Conservation (phyloP, 2,888 invertebrate genomes). For the Cosmia trapezina region DNA sequence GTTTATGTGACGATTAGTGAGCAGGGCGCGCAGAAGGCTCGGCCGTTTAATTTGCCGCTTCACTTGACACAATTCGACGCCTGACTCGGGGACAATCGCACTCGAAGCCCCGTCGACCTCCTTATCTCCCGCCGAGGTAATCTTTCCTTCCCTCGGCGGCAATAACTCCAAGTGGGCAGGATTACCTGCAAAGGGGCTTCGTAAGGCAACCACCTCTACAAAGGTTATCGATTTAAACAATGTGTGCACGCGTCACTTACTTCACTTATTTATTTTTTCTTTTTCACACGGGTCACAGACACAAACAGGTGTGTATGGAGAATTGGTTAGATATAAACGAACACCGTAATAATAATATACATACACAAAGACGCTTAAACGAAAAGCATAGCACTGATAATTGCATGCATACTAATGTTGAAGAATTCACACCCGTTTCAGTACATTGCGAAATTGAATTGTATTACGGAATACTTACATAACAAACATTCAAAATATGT, state of each 20-base stretch:
- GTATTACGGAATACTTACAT: conserved; percentile 7
- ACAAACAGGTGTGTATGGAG: conserved; percentile 1
- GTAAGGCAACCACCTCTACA: conserved; percentile 87
- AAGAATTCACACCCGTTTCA: conserved; percentile 30
- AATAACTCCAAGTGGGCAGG: conserved; percentile 91
- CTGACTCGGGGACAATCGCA: conserved; percentile 91
- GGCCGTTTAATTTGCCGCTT: conserved; percentile 91
- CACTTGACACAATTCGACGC: conserved; percentile 91
- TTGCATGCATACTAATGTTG: background rate
- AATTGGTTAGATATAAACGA: background rate
- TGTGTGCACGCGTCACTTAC: conserved; percentile 82
- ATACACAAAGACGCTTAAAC: background rate
- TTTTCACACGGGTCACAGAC: conserved; percentile 57
- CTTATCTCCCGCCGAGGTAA: conserved; percentile 90
- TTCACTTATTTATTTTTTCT: conserved; percentile 78
- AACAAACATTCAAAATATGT: conserved; percentile 48
- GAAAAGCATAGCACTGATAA: background rate
- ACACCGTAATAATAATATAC: background rate
- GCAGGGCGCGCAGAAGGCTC: conserved; percentile 87
- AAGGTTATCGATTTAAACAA: conserved; percentile 89
- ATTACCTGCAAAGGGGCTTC: conserved; percentile 89
- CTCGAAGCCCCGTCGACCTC: conserved; percentile 90
- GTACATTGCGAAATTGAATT: conserved; percentile 14
- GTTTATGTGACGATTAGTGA: conserved; percentile 90
- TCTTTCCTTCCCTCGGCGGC: conserved; percentile 90